Evolutionary conservation across 30 jellyfish, hydroid and myxozoan genomes (phyloP), one percentile per base, ranked within the genome.

Genomic region (Haliclystus octoradiatus): DNA sequence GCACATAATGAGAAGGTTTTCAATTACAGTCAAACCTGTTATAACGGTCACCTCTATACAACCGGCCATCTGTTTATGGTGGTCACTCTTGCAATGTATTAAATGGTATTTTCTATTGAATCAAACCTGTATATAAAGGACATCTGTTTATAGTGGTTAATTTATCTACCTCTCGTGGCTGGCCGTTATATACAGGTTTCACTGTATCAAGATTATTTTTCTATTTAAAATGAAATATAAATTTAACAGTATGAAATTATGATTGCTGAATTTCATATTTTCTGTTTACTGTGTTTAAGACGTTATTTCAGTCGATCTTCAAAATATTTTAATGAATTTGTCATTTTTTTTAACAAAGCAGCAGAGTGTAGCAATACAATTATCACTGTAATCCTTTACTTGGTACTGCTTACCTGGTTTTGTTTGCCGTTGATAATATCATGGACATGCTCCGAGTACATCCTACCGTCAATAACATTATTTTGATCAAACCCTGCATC

Each of bases 401-500:
- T n/a, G n/a, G n/a, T n/a, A n/a, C n/a, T n/a, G n/a, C n/a, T n/a
- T n/a, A n/a, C n/a, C n/a, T n/a, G n/a, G n/a, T n/a, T n/a, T n/a
- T n/a, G n/a, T 57, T 26, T 57, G 12, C 69, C 69, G 23, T 22
- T 26, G 26, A 57, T 15, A 23, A 57, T 57, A 57, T 57, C 69
- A 26, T 22, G 31, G 23, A 57, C 69, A 26, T 57, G 31, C 9
- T 57, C 69, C 12, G 80, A 49, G 74, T 75, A 75, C n/a, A 12
- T 51, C 1, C 26, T 4, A 3, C 83, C 87, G 62, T 51, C 62
- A 66, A 75, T 75, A 46, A 75, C 71, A 29, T 75, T 75, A 31
- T 63, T 63, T 28, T 32, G 72, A 63, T 75, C 87, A 32, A 75
- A 75, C 25, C 83, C 50, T 0, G 87, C 83, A 51, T 75, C 87